phyloP scores from a whole-genome alignment of 2,113 vertebrate genomes.

The Bubo bubo region DNA sequence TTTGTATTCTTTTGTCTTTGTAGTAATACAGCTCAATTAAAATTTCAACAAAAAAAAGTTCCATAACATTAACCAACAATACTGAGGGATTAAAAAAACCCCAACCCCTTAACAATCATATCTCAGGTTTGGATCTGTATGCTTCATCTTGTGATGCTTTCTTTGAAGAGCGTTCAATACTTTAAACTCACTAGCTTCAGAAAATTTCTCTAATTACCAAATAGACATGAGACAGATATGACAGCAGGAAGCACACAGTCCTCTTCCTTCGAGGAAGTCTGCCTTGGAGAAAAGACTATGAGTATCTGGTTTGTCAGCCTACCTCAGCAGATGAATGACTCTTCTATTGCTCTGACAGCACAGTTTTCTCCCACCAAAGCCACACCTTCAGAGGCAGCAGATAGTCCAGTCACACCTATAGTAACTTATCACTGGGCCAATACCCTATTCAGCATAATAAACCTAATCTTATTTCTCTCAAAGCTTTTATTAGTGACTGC shows the following conservation, averaged over 20 bases:
- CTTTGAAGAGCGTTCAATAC: not conserved
- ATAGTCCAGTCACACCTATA: not conserved
- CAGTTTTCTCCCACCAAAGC: not conserved
- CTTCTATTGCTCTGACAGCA: not conserved
- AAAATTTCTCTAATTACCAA: not conserved
- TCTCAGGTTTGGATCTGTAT: not conserved
- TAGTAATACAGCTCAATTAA: not conserved
- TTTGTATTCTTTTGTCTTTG: not conserved
- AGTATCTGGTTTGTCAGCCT: not conserved
- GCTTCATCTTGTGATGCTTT: not conserved
- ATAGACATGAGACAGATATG: not conserved
- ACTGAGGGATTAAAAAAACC: not conserved
- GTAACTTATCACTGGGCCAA: not conserved
- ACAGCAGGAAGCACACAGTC: not conserved
- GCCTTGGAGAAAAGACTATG: not conserved
- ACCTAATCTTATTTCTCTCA: not conserved
- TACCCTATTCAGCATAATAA: not conserved
- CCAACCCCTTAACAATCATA: not conserved
- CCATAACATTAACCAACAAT: not conserved
- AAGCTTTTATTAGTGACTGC: not conserved
- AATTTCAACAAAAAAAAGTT: not conserved
- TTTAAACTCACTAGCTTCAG: not conserved
- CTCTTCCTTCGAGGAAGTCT: not conserved
- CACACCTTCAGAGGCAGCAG: not conserved
- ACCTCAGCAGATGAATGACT: not conserved